Conservation (phyloP, 2,113 vertebrate genomes). For the Chiloscyllium plagiosum region DNA sequence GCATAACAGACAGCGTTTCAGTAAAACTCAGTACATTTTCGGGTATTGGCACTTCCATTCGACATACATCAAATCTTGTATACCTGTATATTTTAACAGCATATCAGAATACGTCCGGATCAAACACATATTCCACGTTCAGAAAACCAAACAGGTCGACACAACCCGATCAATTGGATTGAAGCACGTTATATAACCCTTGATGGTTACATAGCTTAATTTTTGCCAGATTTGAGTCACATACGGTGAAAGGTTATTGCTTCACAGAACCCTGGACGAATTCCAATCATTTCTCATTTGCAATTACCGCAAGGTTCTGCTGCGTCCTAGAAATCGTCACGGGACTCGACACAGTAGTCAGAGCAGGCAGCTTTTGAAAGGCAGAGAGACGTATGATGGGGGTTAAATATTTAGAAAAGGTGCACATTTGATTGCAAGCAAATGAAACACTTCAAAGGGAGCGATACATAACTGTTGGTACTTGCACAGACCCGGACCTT, state of each 20-base stretch:
- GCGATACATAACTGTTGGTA: background rate
- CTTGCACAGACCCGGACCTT: background rate
- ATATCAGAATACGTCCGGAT: background rate
- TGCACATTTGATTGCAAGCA: background rate
- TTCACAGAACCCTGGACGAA: background rate
- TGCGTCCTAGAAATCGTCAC: background rate
- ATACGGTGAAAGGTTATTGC: background rate
- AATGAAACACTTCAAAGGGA: background rate
- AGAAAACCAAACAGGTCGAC: background rate
- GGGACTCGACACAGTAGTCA: background rate
- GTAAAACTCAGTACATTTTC: background rate
- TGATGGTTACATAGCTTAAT: background rate
- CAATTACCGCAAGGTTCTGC: background rate
- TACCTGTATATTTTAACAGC: background rate
- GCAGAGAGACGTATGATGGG: too few relatives aligned
- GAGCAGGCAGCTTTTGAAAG: background rate
- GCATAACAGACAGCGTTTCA: background rate
- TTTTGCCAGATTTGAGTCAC: background rate
- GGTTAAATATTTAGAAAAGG: too few relatives aligned
- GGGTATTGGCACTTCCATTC: background rate
- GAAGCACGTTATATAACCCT: background rate
- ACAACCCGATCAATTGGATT: background rate
- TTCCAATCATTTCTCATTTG: background rate
- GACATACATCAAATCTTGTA: background rate
- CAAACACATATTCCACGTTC: background rate